Conservation (phyloP, 1,140 invertebrate species). For the Drosophila equinoxialis region DNA sequence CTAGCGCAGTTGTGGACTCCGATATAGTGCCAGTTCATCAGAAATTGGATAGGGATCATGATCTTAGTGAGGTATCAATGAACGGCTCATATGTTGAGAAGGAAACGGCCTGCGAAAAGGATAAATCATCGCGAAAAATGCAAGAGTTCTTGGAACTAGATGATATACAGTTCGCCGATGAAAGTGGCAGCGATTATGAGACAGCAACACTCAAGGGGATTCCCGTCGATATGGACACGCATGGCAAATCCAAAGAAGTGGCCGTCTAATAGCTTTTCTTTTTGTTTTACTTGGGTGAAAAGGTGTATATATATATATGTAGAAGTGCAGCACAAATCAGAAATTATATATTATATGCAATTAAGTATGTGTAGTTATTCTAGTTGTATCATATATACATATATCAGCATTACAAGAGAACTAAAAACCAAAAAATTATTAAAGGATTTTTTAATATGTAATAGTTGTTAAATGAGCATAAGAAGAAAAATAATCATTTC, state of each 20-base stretch:
- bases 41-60: conserved; percentile 44
- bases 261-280: conserved; percentile 36
- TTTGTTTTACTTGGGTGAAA: not conserved
- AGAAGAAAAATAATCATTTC: not conserved
- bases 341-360: conserved; percentile 16
- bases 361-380: conserved; percentile 2
- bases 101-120: conserved; percentile 84
- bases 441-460: not conserved
- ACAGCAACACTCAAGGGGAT: conserved; percentile 58
- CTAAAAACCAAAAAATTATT: not conserved
- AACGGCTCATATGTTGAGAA: conserved; percentile 82
- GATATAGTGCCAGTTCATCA: conserved; percentile 60
- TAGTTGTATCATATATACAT: conserved; percentile 4
- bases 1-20: conserved; percentile 12
- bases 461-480: conserved; percentile 6
- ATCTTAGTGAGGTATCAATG: conserved; percentile 63
- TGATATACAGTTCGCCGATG: conserved; percentile 85
- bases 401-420: not conserved
- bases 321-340: conserved; percentile 26
- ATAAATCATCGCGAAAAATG: conserved; percentile 79
- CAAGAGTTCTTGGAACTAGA: conserved; percentile 82
- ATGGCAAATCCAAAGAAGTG: conserved; percentile 52
- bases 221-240: conserved; percentile 11
- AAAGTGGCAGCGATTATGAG: conserved; percentile 79
- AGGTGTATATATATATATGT: conserved; percentile 45